Percentiles rank a stretch among this genome's conserved stretches.
Evolutionary conservation across 2,113 vertebrate species (phyloP).

Genomic region (Ranitomeya imitator): DNA sequence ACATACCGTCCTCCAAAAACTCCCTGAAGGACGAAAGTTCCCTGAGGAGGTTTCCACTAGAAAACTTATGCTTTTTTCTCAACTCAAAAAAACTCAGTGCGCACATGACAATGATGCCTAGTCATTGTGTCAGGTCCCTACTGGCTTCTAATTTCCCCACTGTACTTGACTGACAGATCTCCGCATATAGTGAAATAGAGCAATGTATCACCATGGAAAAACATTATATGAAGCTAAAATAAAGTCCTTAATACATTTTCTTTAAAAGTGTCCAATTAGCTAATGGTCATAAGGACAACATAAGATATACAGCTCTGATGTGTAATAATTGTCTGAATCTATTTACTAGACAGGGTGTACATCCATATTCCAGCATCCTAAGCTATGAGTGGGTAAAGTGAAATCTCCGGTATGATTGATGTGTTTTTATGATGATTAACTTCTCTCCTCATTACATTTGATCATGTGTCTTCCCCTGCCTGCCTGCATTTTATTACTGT

Average conservation of each 20-base stretch:
- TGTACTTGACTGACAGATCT: no score
- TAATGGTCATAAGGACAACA: neutral
- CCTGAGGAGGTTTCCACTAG: no score
- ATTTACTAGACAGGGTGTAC: neutral
- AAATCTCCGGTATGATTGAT: neutral
- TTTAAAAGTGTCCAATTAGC: neutral
- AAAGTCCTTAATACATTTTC: neutral
- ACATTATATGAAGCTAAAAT: neutral
- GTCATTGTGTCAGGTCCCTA: no score
- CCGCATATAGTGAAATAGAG: no score
- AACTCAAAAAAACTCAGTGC: no score
- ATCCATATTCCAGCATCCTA: constrained; percentile 1
- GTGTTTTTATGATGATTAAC: constrained; percentile 13
- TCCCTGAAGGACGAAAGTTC: no score
- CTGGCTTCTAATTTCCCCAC: no score
- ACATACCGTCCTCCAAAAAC: no score
- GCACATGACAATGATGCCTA: no score
- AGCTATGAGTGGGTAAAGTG: neutral
- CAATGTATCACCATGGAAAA: neutral
- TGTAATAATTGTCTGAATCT: neutral
- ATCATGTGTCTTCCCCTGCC: neutral
- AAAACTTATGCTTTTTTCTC: no score
- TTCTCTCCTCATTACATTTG: constrained; percentile 11
- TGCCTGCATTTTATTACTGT: constrained; percentile 1
- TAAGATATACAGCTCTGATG: neutral